These are phyloP conservation scores for Zonitis immaculata DNA, from an alignment of 2,888 invertebrate species.

Conservation along the genomic window DNA sequence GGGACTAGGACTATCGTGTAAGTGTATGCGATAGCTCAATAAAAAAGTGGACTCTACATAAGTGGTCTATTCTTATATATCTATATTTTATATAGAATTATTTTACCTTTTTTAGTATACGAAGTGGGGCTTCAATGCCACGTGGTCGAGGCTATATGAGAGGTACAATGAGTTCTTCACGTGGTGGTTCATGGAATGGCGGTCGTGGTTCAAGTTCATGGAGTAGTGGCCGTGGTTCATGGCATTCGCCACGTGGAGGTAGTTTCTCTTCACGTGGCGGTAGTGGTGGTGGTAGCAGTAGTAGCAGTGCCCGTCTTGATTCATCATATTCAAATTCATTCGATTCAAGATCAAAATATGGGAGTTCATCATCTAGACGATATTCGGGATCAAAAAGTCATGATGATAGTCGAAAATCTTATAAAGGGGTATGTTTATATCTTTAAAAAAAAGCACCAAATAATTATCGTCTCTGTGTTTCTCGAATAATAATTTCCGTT, in stretches of 20 bases:
- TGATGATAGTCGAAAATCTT: conserved; percentile 42
- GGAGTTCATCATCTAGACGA: conserved; percentile 34
- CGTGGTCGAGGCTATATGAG: conserved; percentile 22
- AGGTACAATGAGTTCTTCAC: conserved; percentile 12
- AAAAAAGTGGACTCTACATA: no score
- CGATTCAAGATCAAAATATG: conserved; percentile 40
- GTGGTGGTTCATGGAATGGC: conserved; percentile 17
- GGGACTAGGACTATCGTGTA: no score
- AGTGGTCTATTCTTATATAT: no score
- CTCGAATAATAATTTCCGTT: conserved; percentile 19
- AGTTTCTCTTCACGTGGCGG: conserved; percentile 36
- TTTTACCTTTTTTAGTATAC: background rate
- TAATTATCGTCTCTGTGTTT: conserved; percentile 26
- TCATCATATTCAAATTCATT: conserved; percentile 31
- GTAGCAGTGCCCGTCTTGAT: conserved; percentile 22
- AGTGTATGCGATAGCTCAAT: no score
- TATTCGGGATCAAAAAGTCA: conserved; percentile 34
- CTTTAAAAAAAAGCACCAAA: no score
- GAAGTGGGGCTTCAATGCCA: conserved; percentile 31
- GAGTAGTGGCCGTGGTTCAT: conserved; percentile 17
- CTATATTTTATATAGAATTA: no score
- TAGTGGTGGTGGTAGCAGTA: conserved; percentile 20
- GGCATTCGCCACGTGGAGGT: conserved; percentile 29
- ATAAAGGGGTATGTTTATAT: conserved; percentile 40
- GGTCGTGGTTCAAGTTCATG: conserved; percentile 20